Evolutionary conservation across 2,888 invertebrate species (phyloP), one percentile per base, ranked within the genome.

Genomic region (Platynereis dumerilii): DNA sequence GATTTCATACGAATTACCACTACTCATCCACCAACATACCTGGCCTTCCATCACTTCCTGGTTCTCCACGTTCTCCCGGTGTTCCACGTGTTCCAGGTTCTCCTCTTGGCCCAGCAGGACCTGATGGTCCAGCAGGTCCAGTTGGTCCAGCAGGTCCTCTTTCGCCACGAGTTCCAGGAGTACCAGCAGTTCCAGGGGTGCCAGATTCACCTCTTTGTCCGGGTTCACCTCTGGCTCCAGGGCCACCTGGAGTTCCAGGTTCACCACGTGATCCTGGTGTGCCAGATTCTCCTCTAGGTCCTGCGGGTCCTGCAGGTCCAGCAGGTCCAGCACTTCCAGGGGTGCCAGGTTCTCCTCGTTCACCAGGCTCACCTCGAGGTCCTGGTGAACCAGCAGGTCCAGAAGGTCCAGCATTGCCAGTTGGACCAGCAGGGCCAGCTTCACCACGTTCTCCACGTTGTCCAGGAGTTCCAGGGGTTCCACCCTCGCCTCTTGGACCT

Each of bases 201-300:
- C 52, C 65, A 5, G 7, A 17, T 44, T 26, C 24, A 1, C 61
- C 61, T 34, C 24, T 3, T 22, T 10, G 28, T 24, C 66, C 66
- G 3, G 15, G 27, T 45, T 62, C 62, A 20, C 62, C 62, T 44
- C 62, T 42, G 22, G 55, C 56, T 17, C 62, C 67, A 27, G 60
- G 56, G 34, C 48, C 45, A 22, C 67, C 67, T 20, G 58, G 22
- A 24, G 54, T 17, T n/a, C 68, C 68, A 60, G 61, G 44, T 48
- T 58, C 60, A 17, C 65, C 48, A 57, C 27, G 44, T 22, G 42
- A 29, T 63, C 61, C 68, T 26, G 58, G 55, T 55, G 45, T 45
- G 20, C 66, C 66, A 52, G 57, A 52, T 42, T 86, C 55, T 12
- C 68, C 68, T 42, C 22, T 42, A 22, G 27, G 54, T 22, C 69